Percentiles rank a stretch among this genome's conserved stretches.
Conservation (phyloP, 1,140 invertebrate species). For the Pachyrhynchus sulphureomaculatus region DNA sequence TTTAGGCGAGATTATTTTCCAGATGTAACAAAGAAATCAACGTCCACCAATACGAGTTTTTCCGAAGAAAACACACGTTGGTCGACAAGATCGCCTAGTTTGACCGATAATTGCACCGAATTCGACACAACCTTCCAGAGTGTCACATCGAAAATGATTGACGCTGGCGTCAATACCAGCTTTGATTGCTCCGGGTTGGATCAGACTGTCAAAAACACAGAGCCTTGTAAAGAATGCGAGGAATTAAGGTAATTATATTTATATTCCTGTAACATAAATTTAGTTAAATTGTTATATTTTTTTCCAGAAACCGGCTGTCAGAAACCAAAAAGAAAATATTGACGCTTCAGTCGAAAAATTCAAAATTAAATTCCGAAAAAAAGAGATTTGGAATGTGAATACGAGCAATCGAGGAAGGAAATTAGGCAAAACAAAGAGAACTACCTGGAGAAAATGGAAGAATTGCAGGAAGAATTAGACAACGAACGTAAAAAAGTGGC, state of each 20-base stretch:
- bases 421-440: conserved; percentile 59
- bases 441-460: conserved; percentile 35
- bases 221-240: conserved; percentile 16
- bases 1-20: neutral
- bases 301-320: too few species aligned
- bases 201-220: conserved; percentile 7
- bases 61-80: conserved; percentile 31
- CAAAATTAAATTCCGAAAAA: conserved; percentile 30
- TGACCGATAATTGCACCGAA: conserved; percentile 21
- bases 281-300: too few species aligned
- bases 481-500: conserved; percentile 65
- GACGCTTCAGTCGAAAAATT: conserved; percentile 10
- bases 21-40: neutral
- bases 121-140: conserved; percentile 19
- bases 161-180: conserved; percentile 30
- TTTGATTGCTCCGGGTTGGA: conserved; percentile 5
- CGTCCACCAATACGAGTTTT: conserved; percentile 21
- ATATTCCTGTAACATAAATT: too few species aligned
- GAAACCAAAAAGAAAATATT: too few species aligned
- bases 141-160: conserved; percentile 6
- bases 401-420: conserved; percentile 60
- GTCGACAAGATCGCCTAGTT: conserved; percentile 22
- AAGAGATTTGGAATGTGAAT: conserved; percentile 61
- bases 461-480: conserved; percentile 54
- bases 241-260: conserved; percentile 15